Base-by-base conservation (phyloP, 2,888 invertebrate species). In the Diaprepes abbreviatus region DNA sequence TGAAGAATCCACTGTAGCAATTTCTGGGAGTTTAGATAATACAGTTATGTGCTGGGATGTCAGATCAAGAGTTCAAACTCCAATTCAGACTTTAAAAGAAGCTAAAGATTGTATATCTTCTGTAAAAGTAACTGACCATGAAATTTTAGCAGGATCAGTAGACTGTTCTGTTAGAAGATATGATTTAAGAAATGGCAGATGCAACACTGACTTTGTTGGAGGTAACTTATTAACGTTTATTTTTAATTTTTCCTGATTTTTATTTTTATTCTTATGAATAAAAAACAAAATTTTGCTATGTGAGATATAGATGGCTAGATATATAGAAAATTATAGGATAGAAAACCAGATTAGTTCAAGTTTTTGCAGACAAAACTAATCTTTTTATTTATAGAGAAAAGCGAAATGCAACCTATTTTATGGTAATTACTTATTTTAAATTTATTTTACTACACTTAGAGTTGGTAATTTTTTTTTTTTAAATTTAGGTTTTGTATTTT, bases 21-120 rank as follows among this genome's bases (percentile, higher is more conserved):
- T 98, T 24, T 97, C 98, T 35, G 98, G 97, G 0, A 95, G 97
- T 9, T 89, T 95, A 59, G 99, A 99, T 83, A 95, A 97, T 79
- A 92, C 93, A 0, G 93, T 97, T 0, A 92, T 93, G 86, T 92
- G 93, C 76, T 99, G 97, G 96, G 98, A 99, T 83, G 86, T 90
- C 28, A 87, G 91, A 73, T 89, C 90, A 0, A 86, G 89, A 60
- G 88, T 88, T 58, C 85, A 89, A 55, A 92, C 92, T 66, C 93
- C 95, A 0, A 88, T 94, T 24, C 95, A 95, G 83, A 87, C 88
- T 21, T 85, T 99, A 80, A 92, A 93, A 83, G 97, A 99, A 75
- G 97, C 98, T 0, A 97, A 94, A 83, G 99, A 99, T 83, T 93
- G 94, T 74, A 91, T 95, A 73, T 93, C 92, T 0, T 89, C 91